Conservation (phyloP, 2,113 vertebrate species). For the Pelobates fuscus region DNA sequence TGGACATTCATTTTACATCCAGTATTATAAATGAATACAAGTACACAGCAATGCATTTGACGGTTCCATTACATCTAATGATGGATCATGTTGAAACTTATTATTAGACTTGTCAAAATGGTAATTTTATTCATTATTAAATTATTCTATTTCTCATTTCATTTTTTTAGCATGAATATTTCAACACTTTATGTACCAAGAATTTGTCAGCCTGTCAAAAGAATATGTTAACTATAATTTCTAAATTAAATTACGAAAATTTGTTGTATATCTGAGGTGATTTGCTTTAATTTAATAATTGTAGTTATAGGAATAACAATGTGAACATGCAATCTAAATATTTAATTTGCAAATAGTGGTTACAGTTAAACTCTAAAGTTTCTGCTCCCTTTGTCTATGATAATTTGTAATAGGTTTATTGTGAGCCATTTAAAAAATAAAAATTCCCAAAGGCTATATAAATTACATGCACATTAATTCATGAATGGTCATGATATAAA, state of each 20-base stretch:
- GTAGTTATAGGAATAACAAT: conserved; percentile 50
- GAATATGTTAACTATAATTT: conserved; percentile 43
- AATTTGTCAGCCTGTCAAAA: conserved; percentile 60
- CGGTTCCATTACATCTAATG: conserved; percentile 56
- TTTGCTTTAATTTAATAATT: conserved; percentile 46
- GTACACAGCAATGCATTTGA: conserved; percentile 30
- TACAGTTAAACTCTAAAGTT: too few species aligned
- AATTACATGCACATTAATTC: background rate
- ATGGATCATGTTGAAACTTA: conserved; percentile 61
- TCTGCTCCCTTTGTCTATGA: too few species aligned
- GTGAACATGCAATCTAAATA: background rate
- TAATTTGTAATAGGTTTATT: too few species aligned
- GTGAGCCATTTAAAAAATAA: too few species aligned
- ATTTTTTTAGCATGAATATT: conserved; percentile 69
- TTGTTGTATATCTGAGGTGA: conserved; percentile 38
- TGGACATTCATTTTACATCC: conserved; percentile 34
- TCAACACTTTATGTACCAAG: conserved; percentile 60
- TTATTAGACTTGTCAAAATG: conserved; percentile 66
- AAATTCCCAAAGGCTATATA: background rate
- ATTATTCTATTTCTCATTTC: conserved; percentile 66
- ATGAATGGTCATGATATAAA: too few species aligned
- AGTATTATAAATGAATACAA: conserved; percentile 46
- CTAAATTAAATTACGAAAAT: conserved; percentile 49
- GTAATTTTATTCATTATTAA: conserved; percentile 69
- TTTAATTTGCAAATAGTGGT: background rate